Conservation (phyloP, 2,888 invertebrate genomes). For the Caenorhabditis japonica region DNA sequence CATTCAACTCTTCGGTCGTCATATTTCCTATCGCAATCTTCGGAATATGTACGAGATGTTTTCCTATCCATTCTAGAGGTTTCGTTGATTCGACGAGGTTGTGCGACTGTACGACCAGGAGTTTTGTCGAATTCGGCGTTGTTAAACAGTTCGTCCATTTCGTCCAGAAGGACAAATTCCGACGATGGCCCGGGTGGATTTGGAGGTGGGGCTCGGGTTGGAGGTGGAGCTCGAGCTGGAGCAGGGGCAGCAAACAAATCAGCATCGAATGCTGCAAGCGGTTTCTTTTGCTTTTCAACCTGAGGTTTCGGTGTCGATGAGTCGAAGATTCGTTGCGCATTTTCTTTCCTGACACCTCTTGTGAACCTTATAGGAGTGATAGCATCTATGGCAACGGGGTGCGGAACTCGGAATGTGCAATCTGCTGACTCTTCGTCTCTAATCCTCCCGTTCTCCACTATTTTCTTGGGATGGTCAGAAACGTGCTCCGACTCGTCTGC, state of each 20-base stretch:
- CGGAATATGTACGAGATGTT: background rate
- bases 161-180: slow-evolving; percentile 6
- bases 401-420: slow-evolving; percentile 20
- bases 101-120: too few species aligned
- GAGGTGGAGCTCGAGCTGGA: background rate
- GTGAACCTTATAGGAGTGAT: slow-evolving; percentile 40
- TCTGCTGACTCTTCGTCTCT: slow-evolving; percentile 7
- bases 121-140: slow-evolving; percentile 9
- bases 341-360: slow-evolving; percentile 1
- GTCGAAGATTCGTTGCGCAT: slow-evolving; percentile 12
- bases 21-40: background rate
- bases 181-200: too few species aligned
- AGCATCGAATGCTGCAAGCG: too few species aligned
- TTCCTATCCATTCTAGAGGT: background rate
- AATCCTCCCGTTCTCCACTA: slow-evolving; percentile 1
- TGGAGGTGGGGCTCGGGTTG: background rate
- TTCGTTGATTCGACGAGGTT: too few species aligned
- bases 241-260: slow-evolving; percentile 31
- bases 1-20: slow-evolving; percentile 1
- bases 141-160: slow-evolving; percentile 18
- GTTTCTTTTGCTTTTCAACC: too few species aligned
- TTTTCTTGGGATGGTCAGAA: background rate
- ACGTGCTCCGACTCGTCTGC: slow-evolving; percentile 35
- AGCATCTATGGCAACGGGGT: background rate
- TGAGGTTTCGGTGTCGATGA: slow-evolving; percentile 1